Percentiles rank a stretch among this genome's conserved stretches.
These are phyloP conservation scores for Heliconius ethilla DNA, from an alignment of 2,888 invertebrate species.

Conservation along the genomic window DNA sequence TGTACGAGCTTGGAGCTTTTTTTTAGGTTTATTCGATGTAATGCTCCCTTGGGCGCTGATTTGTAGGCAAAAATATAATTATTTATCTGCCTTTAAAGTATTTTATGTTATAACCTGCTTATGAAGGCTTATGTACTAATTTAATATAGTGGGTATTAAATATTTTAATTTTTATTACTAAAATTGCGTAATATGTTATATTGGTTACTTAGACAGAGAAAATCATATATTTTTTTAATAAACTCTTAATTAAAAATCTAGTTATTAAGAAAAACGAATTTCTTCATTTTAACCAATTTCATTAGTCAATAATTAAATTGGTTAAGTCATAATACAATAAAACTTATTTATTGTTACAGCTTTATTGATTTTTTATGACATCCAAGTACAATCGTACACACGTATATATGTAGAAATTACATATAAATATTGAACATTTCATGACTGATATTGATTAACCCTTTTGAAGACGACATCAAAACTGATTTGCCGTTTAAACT, in stretches of 20 bases:
- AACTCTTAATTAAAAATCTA: too few relatives aligned
- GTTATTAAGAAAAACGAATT: too few relatives aligned
- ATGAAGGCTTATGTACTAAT: not conserved
- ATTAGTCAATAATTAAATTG: too few relatives aligned
- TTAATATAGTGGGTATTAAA: not conserved
- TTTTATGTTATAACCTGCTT: not conserved
- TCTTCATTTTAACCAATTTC: too few relatives aligned
- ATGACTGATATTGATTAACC: not conserved
- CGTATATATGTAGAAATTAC: not conserved
- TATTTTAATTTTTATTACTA: not conserved
- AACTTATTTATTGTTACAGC: too few relatives aligned
- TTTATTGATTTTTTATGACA: not conserved
- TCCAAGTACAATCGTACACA: not conserved
- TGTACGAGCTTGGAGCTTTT: slow-evolving; percentile 31
- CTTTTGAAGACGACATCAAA: not conserved
- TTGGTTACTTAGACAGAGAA: too few relatives aligned
- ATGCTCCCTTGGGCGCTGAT: slow-evolving; percentile 39
- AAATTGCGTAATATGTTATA: too few relatives aligned
- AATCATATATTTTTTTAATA: too few relatives aligned
- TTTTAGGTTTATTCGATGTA: slow-evolving; percentile 31
- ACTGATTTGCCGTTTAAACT: not conserved
- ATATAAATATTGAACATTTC: not conserved
- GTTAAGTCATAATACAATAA: too few relatives aligned
- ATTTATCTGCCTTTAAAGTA: not conserved
- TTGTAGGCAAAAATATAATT: slow-evolving; percentile 34